phyloP scores from a whole-genome alignment of 2,797 vertebrate species.

The Squalus acanthias region DNA sequence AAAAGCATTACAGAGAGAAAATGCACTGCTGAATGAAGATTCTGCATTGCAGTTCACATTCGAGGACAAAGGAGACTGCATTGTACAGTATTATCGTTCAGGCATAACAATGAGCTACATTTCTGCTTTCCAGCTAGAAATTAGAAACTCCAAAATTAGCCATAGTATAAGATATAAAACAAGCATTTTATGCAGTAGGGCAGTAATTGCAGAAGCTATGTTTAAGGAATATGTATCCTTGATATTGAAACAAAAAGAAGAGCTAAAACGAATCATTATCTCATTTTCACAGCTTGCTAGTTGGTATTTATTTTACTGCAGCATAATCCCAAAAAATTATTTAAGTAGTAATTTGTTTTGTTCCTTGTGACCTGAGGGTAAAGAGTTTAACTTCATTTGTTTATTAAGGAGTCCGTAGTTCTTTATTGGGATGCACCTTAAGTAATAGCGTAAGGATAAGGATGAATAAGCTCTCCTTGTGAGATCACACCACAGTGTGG shows the following conservation, averaged over 20 bases:
- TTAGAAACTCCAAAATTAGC: not conserved
- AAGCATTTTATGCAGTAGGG: not conserved
- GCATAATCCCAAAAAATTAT: not conserved
- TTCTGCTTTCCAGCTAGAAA: not conserved
- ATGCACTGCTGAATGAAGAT: not conserved
- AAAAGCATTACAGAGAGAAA: not conserved
- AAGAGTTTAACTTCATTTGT: not conserved
- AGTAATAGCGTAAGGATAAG: not conserved
- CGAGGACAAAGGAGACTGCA: not conserved
- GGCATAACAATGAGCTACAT: not conserved
- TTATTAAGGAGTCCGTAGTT: not conserved
- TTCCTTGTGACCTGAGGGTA: not conserved
- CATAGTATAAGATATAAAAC: not conserved
- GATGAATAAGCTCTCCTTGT: not conserved
- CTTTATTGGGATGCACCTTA: not conserved
- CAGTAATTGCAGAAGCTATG: not conserved
- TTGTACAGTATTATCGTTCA: not conserved
- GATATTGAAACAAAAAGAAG: not conserved
- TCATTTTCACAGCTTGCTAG: not conserved
- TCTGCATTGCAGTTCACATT: slow-evolving; percentile 3
- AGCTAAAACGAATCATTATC: not conserved
- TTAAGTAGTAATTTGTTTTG: not conserved
- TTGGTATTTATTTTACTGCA: not conserved
- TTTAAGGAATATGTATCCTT: not conserved
- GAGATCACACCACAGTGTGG: not conserved